Evolutionary conservation across 2,888 invertebrate genomes (phyloP), one percentile per base, ranked within the genome.

Genomic region (Monochamus alternatus): DNA sequence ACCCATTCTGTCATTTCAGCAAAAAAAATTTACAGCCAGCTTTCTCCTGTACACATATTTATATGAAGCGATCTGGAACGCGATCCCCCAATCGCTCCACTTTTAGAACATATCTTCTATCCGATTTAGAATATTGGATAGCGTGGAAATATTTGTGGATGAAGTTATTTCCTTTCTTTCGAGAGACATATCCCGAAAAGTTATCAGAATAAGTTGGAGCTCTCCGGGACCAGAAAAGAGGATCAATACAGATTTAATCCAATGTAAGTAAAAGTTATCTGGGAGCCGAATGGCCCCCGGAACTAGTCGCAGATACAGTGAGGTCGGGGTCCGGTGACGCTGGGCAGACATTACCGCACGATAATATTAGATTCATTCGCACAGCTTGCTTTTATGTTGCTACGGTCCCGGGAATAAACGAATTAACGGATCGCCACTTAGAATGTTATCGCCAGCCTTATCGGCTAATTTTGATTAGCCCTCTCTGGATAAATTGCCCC

Each of bases 211-310:
- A 78, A 80, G 74, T 74, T 77, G 74, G 70, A 66, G 80, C 78
- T 74, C 79, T 73, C 72, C 62, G 78, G 73, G 77, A 74, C 74
- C 70, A 75, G 78, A 74, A 65, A 80, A 80, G 69, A 75, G 78
- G 79, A 80, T 81, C 81, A 78, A 81, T 81, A 81, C 79, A 80
- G 79, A 81, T 81, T 81, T 81, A 81, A 81, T 81, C 81, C 80
- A 77, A 79, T 73, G 79, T 81, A 80, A 80, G 81, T 81, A 80
- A 81, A 80, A 81, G 81, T 79, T 80, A 80, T 79, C 79, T 74
- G 78, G 76, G 76, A 77, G 75, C 76, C 73, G 81, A 76, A 79
- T 75, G 75, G 75, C 77, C 77, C 58, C 78, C 73, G 77, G 80
- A 79, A 76, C 74, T 66, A 68, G 52, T 78, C 66, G 67, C 74